Conservation (phyloP, 1,140 invertebrate species). For the Leptopilina clavipes region DNA sequence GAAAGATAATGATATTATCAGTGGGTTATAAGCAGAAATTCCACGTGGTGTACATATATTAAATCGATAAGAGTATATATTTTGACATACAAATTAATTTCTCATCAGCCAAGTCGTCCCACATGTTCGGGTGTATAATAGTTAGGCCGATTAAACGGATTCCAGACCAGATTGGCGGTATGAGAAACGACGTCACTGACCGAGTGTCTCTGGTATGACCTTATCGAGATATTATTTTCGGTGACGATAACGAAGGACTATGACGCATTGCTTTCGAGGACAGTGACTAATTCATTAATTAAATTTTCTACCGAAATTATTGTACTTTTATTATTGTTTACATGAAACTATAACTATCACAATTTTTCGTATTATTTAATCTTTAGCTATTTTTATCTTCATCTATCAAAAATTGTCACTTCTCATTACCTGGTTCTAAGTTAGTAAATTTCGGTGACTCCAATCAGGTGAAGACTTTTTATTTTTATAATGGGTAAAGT, state of each 20-base stretch:
- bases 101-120: constrained; percentile 31
- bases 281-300: neutral
- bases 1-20: neutral
- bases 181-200: constrained; percentile 52
- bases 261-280: neutral
- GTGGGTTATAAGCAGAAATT: constrained; percentile 12
- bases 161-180: constrained; percentile 44
- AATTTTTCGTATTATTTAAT: too few species aligned
- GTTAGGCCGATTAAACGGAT: constrained; percentile 64
- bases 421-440: too few species aligned
- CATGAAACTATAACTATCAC: too few species aligned
- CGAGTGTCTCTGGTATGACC: constrained; percentile 61
- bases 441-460: too few species aligned
- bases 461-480: too few species aligned
- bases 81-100: constrained; percentile 35
- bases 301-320: neutral
- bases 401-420: too few species aligned
- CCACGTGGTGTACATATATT: neutral
- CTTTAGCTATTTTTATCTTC: too few species aligned
- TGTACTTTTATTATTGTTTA: neutral
- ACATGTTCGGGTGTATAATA: neutral
- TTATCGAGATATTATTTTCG: constrained; percentile 63
- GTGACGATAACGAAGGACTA: constrained; percentile 51
- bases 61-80: constrained; percentile 12
- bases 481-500: too few species aligned